Conservation (phyloP, 2,113 vertebrate species). For the Micromys minutus region DNA sequence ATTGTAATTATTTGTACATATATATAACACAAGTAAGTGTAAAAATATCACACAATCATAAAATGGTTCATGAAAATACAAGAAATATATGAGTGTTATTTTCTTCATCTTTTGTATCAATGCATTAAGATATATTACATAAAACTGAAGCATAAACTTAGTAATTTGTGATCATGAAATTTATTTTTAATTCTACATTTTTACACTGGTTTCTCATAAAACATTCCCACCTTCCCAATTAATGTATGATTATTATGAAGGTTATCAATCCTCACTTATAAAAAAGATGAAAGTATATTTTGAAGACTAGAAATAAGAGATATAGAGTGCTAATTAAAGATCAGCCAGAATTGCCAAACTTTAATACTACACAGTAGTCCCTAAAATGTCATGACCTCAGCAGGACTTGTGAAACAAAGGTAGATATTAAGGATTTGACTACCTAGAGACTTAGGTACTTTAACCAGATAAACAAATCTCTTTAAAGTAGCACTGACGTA, state of each 20-base stretch:
- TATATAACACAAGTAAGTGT: not conserved
- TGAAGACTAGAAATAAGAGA: not conserved
- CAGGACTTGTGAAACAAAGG: not conserved
- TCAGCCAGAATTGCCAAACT: not conserved
- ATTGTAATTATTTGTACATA: not conserved
- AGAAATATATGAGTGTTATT: not conserved
- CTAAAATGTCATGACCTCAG: not conserved
- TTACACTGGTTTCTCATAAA: not conserved
- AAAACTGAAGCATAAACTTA: constrained; percentile 38
- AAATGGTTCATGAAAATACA: not conserved
- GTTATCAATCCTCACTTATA: not conserved
- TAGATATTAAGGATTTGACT: not conserved
- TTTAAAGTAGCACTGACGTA: not conserved
- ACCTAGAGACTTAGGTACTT: not conserved
- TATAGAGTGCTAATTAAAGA: not conserved
- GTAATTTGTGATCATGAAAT: constrained; percentile 26
- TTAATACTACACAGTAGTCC: not conserved
- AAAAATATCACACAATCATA: not conserved
- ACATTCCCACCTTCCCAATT: not conserved
- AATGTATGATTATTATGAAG: constrained; percentile 21
- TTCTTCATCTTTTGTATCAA: not conserved
- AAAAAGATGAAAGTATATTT: not conserved
- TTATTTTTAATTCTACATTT: not conserved
- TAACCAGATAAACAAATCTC: not conserved
- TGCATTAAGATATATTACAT: not conserved